A percentile compares a stretch with the other conserved stretches of the same genome.
phyloP scores from a whole-genome alignment of 2,888 invertebrate genomes.

The Lycia hirtaria region DNA sequence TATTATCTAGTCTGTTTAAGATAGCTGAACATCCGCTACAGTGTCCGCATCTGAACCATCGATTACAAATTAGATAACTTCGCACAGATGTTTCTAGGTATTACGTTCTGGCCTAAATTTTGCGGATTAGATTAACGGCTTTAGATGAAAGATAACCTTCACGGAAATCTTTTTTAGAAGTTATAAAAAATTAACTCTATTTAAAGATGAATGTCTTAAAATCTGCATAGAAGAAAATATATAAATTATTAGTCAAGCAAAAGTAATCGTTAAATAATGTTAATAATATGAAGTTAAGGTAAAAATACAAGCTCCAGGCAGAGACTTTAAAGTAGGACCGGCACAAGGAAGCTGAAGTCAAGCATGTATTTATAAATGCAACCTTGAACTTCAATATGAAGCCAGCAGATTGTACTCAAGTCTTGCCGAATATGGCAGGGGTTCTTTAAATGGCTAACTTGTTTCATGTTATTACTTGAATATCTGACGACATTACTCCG shows the following conservation, averaged over 20 bases:
- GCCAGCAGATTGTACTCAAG: conserved; percentile 58
- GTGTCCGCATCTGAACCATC: conserved; percentile 13
- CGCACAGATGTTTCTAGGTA: conserved; percentile 31
- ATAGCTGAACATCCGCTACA: conserved; percentile 16
- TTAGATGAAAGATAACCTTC: conserved; percentile 37
- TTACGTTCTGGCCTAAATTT: conserved; percentile 33
- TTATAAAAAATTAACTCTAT: conserved; percentile 11
- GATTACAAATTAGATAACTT: conserved; percentile 10
- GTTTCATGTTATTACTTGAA: conserved; percentile 47
- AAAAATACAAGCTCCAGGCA: conserved; percentile 23
- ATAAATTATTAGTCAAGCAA: conserved; percentile 3
- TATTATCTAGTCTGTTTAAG: conserved; percentile 5
- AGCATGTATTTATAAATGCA: conserved; percentile 65
- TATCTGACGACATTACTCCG: conserved; percentile 26
- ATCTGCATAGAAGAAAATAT: conserved; percentile 15
- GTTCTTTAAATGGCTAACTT: conserved; percentile 55
- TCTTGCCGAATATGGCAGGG: conserved; percentile 60
- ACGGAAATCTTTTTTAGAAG: conserved; percentile 34
- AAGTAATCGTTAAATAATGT: conserved; percentile 7
- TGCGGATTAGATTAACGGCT: conserved; percentile 33
- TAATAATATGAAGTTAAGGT: conserved; percentile 13
- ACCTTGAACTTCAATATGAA: conserved; percentile 76
- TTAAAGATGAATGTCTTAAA: conserved; percentile 1
- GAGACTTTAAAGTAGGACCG: conserved; percentile 40
- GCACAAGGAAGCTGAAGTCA: conserved; percentile 70